A percentile compares a stretch with the other conserved stretches of the same genome.
phyloP scores from a whole-genome alignment of 2,888 invertebrate genomes.

The Theodoxus fluviatilis region DNA sequence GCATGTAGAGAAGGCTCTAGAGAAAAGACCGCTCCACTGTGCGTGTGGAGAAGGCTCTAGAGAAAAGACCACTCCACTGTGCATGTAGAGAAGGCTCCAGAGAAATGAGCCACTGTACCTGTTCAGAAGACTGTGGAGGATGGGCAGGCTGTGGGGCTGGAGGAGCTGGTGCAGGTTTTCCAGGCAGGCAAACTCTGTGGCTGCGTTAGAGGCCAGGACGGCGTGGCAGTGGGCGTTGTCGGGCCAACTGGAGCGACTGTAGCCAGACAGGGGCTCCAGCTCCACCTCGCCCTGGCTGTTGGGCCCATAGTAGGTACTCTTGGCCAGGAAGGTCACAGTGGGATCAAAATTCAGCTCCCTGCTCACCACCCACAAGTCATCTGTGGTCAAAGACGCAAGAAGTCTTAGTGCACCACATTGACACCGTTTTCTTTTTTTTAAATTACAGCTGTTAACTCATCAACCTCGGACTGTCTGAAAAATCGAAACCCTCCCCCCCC shows the following conservation, averaged over 20 bases:
- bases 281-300: constrained; percentile 47
- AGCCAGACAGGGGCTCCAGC: constrained; percentile 48
- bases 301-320: constrained; percentile 52
- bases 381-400: constrained; percentile 33
- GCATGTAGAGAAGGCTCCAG: neutral
- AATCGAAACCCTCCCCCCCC: no score
- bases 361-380: constrained; percentile 54
- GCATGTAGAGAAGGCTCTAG: no score
- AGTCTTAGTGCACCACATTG: no score
- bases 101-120: constrained; percentile 30
- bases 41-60: no score
- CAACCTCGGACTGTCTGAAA: no score
- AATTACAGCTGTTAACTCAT: no score
- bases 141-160: constrained; percentile 37
- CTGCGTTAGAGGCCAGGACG: constrained; percentile 48
- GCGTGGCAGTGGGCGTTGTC: constrained; percentile 53
- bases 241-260: constrained; percentile 49
- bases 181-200: constrained; percentile 49
- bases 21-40: no score
- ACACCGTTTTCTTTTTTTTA: no score
- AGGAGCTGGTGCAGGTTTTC: constrained; percentile 49
- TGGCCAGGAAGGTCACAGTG: constrained; percentile 44
- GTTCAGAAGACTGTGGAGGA: constrained; percentile 43
- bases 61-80: no score
- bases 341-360: constrained; percentile 43